Conservation (phyloP, 2,113 vertebrate genomes). For the Tylochromis polylepis region DNA sequence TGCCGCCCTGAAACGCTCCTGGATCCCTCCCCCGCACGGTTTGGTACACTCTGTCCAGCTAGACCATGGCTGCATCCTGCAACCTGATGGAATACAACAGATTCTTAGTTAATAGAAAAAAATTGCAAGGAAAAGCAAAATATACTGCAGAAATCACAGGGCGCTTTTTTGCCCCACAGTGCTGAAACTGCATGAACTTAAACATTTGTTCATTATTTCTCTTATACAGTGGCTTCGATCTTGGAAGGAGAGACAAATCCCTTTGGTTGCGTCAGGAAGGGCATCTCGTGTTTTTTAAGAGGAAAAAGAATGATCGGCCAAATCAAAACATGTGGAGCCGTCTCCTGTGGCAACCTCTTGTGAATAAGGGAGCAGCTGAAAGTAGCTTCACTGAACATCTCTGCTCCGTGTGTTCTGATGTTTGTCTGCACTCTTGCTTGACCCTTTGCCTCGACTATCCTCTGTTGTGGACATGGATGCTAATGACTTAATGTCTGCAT, state of each 20-base stretch:
- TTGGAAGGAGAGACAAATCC: not conserved
- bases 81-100: conserved; percentile 67
- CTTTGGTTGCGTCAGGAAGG: not conserved
- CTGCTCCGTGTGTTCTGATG: not conserved
- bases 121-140: not conserved
- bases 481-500: not conserved
- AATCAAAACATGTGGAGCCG: not conserved
- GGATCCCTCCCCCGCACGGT: conserved; percentile 87
- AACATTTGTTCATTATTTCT: not conserved
- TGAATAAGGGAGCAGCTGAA: not conserved
- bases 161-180: not conserved
- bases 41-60: conserved; percentile 89
- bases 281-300: not conserved
- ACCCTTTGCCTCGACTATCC: not conserved
- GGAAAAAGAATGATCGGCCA: not conserved
- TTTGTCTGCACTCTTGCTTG: not conserved
- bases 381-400: not conserved
- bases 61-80: conserved; percentile 87
- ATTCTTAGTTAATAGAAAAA: not conserved
- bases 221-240: rapidly evolving
- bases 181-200: not conserved
- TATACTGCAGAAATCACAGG: not conserved
- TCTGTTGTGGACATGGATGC: rapidly evolving
- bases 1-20: conserved; percentile 84
- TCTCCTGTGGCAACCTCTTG: rapidly evolving